Evolutionary conservation across 1,140 invertebrate genomes (phyloP).

Genomic region (Pararge aegeria): DNA sequence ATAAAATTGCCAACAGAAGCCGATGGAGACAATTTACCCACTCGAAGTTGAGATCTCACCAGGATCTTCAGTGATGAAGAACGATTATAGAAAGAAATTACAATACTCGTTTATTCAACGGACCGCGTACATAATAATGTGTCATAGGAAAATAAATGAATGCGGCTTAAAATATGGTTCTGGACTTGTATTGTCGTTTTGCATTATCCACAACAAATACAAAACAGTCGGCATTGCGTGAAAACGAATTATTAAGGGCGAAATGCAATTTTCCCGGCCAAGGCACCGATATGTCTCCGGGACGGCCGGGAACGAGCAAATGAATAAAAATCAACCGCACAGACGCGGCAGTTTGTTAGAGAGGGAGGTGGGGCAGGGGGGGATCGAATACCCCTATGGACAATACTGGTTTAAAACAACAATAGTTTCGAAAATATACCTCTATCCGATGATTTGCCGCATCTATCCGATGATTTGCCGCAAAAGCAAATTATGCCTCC

Average conservation of each 20-base stretch:
- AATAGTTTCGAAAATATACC: not conserved
- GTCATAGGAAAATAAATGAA: too few species aligned
- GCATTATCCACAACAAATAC: constrained; percentile 11
- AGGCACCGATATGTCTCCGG: constrained; percentile 49
- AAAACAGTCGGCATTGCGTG: constrained; percentile 34
- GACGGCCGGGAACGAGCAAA: constrained; percentile 36
- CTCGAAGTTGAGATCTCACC: too few species aligned
- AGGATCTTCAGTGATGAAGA: too few species aligned
- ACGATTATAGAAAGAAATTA: too few species aligned
- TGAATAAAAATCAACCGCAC: constrained; percentile 55
- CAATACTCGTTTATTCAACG: too few species aligned
- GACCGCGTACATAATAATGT: too few species aligned
- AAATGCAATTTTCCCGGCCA: constrained; percentile 50
- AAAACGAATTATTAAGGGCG: constrained; percentile 47
- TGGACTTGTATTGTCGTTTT: constrained; percentile 6
- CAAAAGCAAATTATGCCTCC: too few species aligned
- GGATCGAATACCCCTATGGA: constrained; percentile 13
- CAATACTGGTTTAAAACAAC: constrained; percentile 1
- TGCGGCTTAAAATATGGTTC: too few species aligned
- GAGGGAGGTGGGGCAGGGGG: constrained; percentile 9
- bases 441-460: too few species aligned
- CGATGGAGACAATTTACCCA: too few species aligned
- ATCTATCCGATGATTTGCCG: too few species aligned
- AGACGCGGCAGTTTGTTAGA: constrained; percentile 40
- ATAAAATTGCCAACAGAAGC: too few species aligned